Conservation (phyloP, 2,797 vertebrate genomes). For the Arctocebus calabarensis region DNA sequence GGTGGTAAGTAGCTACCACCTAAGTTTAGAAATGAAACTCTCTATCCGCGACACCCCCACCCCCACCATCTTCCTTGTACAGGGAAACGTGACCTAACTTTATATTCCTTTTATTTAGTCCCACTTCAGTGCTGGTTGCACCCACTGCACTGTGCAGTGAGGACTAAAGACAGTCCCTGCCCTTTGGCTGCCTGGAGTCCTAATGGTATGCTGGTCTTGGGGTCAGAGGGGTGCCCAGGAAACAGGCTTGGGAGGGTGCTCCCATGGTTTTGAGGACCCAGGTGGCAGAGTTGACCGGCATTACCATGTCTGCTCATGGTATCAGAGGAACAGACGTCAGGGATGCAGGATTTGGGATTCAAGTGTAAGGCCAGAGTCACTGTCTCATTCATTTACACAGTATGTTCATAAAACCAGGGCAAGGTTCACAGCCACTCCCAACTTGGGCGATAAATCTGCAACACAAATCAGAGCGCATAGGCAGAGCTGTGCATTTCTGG, state of each 20-base stretch:
- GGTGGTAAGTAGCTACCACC: background rate
- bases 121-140: background rate
- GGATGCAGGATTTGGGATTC: background rate
- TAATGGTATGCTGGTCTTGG: background rate
- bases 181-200: background rate
- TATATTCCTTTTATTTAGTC: background rate
- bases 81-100: background rate
- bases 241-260: background rate
- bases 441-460: background rate
- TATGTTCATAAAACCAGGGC: background rate
- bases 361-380: background rate
- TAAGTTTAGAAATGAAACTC: background rate
- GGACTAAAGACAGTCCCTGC: background rate
- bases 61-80: accelerated
- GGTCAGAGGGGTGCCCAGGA: background rate
- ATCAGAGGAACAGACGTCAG: background rate
- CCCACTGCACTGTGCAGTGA: too few relatives aligned
- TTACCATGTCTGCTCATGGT: background rate
- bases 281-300: background rate
- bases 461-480: background rate
- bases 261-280: background rate
- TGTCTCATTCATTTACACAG: background rate
- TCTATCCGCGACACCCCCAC: too few relatives aligned
- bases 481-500: slow-evolving; percentile 49
- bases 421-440: background rate